Evolutionary conservation across 2,113 vertebrate species (phyloP), one percentile per base, ranked within the genome.

Genomic region (Cottus gobio): DNA sequence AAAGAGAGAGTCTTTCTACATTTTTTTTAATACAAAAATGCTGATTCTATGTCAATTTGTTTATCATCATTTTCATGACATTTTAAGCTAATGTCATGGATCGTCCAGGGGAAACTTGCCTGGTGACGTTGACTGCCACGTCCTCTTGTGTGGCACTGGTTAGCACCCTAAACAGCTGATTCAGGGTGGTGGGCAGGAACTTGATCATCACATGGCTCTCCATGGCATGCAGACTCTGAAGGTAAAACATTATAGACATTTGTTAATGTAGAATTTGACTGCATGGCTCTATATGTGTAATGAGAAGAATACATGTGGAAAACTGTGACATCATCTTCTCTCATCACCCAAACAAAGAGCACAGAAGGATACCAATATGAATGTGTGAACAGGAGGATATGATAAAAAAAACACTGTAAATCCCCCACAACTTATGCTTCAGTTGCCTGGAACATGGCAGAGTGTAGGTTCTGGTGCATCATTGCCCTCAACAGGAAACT

Each of bases 171-270:
- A 99, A 99, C 36, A 99, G 93, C 88, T 99, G 98, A 93, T 99
- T 99, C 52, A 99, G 94, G 79, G 95, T 94, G 68, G 98, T 99
- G 78, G 98, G 98, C 80, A 99, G 92, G 92, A 99, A 99, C 90
- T 97, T 96, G 56, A 99, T 97, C 97, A 99, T 97, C 90, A 98
- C 98, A 3, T 99, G 96, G 73, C 96, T 96, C 89, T 99, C 98
- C 97, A 99, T 98, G 0, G 98, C 98, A 56, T 99, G 98, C 56
- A 99, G 95, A 89, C 98, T 98, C 98, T 96, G 83, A 65, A 24
- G 48, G 20, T 2, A 73, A 31, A 82, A 67, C 10, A 60, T 56
- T n/a, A 62, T 15, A 79, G 11, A 56, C 0, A 46, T 28, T 24
- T n/a, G 44, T 66, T 74, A 18, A 68, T 24, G 10, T 16, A 63